Evolutionary conservation across 2,797 vertebrate species (phyloP), one percentile per base, ranked within the genome.

Genomic region (Anguilla pacifica): DNA sequence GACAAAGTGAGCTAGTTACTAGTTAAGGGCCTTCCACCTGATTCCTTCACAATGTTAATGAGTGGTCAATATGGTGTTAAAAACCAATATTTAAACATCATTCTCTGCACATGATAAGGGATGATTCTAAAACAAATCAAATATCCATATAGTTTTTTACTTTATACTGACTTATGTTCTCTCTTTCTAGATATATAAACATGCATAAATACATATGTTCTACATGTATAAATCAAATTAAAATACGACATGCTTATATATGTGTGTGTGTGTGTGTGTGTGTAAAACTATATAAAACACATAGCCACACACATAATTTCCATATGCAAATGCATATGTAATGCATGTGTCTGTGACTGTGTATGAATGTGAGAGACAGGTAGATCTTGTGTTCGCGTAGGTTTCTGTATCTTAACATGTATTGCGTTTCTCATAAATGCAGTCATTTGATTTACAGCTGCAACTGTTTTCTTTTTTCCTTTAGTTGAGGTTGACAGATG

Each of bases 401-500:
- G 17, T 77, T 79, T 72, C 13, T 35, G 67, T 28, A 72, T 72
- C 28, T 72, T 43, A 77, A 79, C 28, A 43, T 79, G 15, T 43
- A 22, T 79, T 43, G 39, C 1, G 28, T 31, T 19, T 79, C 74
- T 22, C 39, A 46, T 79, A 79, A 79, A 43, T 74, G 15, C 35
- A 79, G 15, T 22, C 15, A 39, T 43, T 39, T 43, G 17, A 79
- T 79, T 46, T 79, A 46, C 74, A 43, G 35, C 74, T 17, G 74
- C 31, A 43, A 79, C 3, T 6, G 17, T 51, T 6, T 46, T 46
- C 39, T 82, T 49, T 51, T 49, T 81, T 46, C 2, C 2, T 77
- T 25, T 82, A 25, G 25, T 85, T 77, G 64, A 59, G 83, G 55
- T 61, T 59, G 83, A 88, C 83, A 83, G 72, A 70, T 53, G 59